Evolutionary conservation across 2,797 vertebrate species (phyloP).

Genomic region (Protonibea diacanthus): DNA sequence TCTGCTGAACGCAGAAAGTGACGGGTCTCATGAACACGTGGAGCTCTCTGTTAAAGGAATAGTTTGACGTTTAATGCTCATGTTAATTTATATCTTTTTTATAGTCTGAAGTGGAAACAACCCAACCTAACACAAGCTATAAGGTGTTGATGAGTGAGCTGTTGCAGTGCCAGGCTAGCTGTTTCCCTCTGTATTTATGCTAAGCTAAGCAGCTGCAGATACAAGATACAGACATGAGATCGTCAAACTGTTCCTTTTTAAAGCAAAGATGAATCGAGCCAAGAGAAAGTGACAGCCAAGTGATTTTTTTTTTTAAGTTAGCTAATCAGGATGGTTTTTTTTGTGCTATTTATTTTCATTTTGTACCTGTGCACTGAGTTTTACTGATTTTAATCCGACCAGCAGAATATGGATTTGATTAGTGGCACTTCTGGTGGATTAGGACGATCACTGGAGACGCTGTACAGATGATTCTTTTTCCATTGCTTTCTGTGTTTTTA

Average conservation of each 20-base stretch:
- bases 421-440: slow-evolving; percentile 17
- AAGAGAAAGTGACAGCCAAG: slow-evolving; percentile 12
- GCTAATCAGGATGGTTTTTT: not conserved
- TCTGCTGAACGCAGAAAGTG: not conserved
- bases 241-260: slow-evolving; percentile 3
- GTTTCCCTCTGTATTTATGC: slow-evolving; percentile 1
- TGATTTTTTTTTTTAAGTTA: slow-evolving; percentile 21
- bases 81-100: not conserved
- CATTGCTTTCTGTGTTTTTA: slow-evolving; percentile 41
- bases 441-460: slow-evolving; percentile 2
- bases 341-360: slow-evolving; percentile 67
- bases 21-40: slow-evolving; percentile 2
- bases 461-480: slow-evolving; percentile 23
- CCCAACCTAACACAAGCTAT: not conserved
- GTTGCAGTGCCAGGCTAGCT: not conserved
- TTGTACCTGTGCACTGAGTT: slow-evolving; percentile 62
- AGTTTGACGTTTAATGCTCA: not conserved
- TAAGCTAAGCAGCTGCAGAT: not conserved
- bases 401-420: slow-evolving; percentile 23
- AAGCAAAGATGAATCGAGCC: slow-evolving; percentile 17
- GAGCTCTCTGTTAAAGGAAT: slow-evolving; percentile 13
- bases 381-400: slow-evolving; percentile 38
- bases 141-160: not conserved
- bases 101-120: not conserved
- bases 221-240: too few relatives aligned